Percentiles rank a stretch among this genome's conserved stretches.
phyloP scores from a whole-genome alignment of 2,797 vertebrate species.

The Florisuga fusca region DNA sequence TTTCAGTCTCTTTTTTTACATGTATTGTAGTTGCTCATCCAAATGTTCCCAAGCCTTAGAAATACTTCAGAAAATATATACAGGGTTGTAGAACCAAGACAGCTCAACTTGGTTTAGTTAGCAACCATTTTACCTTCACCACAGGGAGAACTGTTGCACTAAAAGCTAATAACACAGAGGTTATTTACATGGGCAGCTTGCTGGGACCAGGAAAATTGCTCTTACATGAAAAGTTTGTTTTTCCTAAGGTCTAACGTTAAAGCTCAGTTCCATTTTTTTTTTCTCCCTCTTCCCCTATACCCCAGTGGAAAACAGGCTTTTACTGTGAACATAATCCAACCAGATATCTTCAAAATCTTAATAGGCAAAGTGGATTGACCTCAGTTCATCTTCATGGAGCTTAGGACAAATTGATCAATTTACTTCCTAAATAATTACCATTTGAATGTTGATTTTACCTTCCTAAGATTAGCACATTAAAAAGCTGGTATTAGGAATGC shows the following conservation, averaged over 20 bases:
- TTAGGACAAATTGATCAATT: constrained; percentile 71
- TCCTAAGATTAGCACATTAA: constrained; percentile 50
- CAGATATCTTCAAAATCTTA: constrained; percentile 73
- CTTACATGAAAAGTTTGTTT: constrained; percentile 34
- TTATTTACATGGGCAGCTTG: constrained; percentile 40
- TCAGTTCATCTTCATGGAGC: constrained; percentile 68
- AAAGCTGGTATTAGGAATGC: constrained; percentile 53
- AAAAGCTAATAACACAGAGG: background rate
- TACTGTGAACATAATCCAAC: constrained; percentile 60
- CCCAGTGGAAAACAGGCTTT: constrained; percentile 5
- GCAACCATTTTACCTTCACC: background rate
- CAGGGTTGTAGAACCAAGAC: background rate
- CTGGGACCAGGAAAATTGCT: background rate
- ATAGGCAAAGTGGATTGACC: constrained; percentile 67
- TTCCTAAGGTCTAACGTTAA: constrained; percentile 16
- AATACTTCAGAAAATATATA: background rate
- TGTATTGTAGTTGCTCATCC: background rate
- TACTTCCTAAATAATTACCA: constrained; percentile 72
- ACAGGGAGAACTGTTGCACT: background rate
- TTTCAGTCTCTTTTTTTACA: background rate
- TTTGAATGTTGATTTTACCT: constrained; percentile 68
- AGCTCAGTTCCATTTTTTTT: background rate
- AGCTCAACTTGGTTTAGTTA: background rate
- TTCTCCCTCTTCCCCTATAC: background rate
- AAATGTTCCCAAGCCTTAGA: background rate